Percentiles rank a stretch among this genome's conserved stretches.
These are phyloP conservation scores for Myiozetetes cayanensis DNA, from an alignment of 2,113 vertebrate genomes.

Conservation along the genomic window DNA sequence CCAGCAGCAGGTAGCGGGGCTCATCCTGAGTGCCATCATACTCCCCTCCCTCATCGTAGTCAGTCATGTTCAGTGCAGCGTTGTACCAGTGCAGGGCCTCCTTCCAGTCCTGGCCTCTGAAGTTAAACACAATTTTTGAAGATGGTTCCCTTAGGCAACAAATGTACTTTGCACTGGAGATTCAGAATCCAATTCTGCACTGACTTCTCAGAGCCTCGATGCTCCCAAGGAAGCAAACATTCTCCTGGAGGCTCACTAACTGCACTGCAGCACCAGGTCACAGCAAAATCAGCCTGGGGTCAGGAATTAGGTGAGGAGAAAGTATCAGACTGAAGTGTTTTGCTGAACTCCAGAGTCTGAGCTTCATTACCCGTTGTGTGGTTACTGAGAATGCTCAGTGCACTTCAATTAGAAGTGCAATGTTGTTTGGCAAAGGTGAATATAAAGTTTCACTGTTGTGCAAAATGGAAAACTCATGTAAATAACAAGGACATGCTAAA, in stretches of 20 bases:
- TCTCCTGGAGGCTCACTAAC: background rate
- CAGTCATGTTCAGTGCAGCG: conserved; percentile 83
- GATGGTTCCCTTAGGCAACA: background rate
- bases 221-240: background rate
- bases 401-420: background rate
- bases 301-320: background rate
- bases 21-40: conserved; percentile 92
- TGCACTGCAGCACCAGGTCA: background rate
- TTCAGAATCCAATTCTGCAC: background rate
- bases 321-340: background rate
- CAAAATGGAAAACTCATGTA: background rate
- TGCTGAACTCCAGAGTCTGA: background rate
- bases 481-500: background rate
- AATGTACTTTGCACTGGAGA: background rate
- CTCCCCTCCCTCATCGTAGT: conserved; percentile 93
- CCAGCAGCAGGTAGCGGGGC: conserved; percentile 86
- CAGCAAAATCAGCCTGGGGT: background rate
- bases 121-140: background rate
- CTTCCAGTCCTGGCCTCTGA: conserved; percentile 84
- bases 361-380: background rate
- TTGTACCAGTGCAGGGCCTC: conserved; percentile 89
- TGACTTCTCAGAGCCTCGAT: background rate
- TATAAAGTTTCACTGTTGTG: background rate
- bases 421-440: background rate
- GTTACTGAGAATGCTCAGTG: background rate